phyloP scores from a whole-genome alignment of 2,797 vertebrate genomes.

The Streptopelia turtur region DNA sequence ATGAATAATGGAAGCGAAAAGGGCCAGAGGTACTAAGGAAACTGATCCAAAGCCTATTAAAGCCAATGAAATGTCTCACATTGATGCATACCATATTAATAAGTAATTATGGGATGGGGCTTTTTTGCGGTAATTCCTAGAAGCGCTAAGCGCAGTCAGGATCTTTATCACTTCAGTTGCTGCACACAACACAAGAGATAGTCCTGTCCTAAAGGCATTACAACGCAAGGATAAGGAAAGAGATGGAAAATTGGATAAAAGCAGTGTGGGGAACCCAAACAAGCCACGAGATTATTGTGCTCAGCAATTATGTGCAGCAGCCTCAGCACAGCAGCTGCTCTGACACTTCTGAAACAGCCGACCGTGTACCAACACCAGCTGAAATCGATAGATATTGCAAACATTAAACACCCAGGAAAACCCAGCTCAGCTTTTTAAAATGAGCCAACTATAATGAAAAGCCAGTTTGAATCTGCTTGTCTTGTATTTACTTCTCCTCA shows the following conservation, averaged over 20 bases:
- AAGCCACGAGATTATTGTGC: background rate
- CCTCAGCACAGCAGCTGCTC: background rate
- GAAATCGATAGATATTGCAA: conserved; percentile 19
- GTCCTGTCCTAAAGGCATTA: background rate
- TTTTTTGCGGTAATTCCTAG: background rate
- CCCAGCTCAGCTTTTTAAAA: conserved; percentile 14
- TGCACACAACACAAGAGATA: background rate
- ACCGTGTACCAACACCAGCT: background rate
- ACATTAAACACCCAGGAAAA: conserved; percentile 42
- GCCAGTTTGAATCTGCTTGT: background rate
- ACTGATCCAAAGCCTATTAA: conserved; percentile 36
- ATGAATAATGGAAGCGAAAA: conserved; percentile 39
- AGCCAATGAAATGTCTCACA: conserved; percentile 28
- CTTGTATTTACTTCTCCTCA: background rate
- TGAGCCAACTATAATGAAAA: background rate
- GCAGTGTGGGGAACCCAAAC: background rate
- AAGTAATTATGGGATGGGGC: background rate
- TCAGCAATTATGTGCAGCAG: background rate
- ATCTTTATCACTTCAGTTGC: conserved; percentile 9
- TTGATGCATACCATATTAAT: conserved; percentile 44
- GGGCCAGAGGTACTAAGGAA: conserved; percentile 28
- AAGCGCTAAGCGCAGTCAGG: background rate
- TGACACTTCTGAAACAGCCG: background rate
- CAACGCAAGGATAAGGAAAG: background rate
- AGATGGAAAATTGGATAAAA: background rate